Conservation (phyloP, 30 jellyfish, hydroid and myxozoan genomes). For the Catostylus mosaicus region DNA sequence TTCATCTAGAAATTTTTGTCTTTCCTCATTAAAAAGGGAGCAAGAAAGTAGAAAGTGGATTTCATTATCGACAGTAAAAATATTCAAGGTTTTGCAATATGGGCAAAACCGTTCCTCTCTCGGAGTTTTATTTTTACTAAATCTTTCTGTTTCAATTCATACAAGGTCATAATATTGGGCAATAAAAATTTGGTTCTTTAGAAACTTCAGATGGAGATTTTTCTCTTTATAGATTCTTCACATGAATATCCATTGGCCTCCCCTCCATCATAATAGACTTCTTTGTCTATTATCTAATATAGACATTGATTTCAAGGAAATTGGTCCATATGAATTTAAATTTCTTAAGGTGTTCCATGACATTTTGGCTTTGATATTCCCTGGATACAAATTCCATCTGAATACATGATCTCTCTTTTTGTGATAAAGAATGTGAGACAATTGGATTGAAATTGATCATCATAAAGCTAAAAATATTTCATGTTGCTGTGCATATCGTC, state of each 20-base stretch:
- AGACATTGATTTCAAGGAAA: neutral
- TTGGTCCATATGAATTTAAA: neutral
- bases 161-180: neutral
- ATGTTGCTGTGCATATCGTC: conserved; percentile 37
- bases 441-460: conserved; percentile 25
- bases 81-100: too few species aligned
- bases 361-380: conserved; percentile 28
- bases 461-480: neutral
- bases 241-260: conserved; percentile 19
- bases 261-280: neutral
- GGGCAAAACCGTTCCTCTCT: too few species aligned
- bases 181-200: conserved; percentile 2
- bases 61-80: too few species aligned
- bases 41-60: too few species aligned
- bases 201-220: conserved; percentile 4
- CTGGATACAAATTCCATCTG: conserved; percentile 19
- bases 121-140: too few species aligned
- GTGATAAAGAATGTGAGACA: conserved; percentile 3
- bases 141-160: too few species aligned
- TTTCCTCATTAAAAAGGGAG: too few species aligned
- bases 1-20: too few species aligned
- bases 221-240: conserved; percentile 24
- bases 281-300: neutral
- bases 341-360: neutral
- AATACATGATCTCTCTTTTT: neutral